Conservation (phyloP, 2,113 vertebrate genomes). For the Nanorana parkeri region DNA sequence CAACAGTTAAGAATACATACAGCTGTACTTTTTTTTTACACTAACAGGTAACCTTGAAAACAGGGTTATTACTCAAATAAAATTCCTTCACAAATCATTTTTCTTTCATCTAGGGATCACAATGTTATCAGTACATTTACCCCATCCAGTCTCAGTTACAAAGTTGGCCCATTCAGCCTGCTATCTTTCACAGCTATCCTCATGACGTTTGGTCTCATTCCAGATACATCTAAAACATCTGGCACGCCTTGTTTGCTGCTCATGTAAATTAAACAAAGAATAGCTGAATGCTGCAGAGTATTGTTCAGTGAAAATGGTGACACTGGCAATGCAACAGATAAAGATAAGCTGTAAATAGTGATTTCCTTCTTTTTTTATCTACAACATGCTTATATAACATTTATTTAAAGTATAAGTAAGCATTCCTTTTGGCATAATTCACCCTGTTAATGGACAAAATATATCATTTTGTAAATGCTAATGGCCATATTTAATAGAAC, state of each 20-base stretch:
- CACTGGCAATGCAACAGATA: background rate
- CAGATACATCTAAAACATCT: background rate
- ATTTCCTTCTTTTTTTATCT: background rate
- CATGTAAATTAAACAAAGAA: background rate
- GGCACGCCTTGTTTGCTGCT: constrained; percentile 8
- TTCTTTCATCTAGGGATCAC: background rate
- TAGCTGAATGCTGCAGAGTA: background rate
- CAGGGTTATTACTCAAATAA: no score
- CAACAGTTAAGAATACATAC: no score
- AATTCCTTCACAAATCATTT: no score
- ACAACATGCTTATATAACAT: background rate
- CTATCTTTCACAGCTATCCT: background rate
- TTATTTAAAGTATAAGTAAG: no score
- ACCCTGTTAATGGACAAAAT: no score
- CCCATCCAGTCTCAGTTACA: background rate
- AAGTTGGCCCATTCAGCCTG: background rate
- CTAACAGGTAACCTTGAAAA: no score
- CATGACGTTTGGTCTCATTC: constrained; percentile 1
- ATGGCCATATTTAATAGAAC: no score
- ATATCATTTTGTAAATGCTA: no score
- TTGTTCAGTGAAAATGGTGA: background rate
- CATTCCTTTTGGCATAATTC: no score
- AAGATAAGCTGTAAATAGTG: background rate
- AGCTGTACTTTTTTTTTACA: no score
- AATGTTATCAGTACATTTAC: background rate